A percentile compares a stretch with the other conserved stretches of the same genome.
Evolutionary conservation across 2,113 vertebrate species (phyloP).

Genomic region (Naja naja): DNA sequence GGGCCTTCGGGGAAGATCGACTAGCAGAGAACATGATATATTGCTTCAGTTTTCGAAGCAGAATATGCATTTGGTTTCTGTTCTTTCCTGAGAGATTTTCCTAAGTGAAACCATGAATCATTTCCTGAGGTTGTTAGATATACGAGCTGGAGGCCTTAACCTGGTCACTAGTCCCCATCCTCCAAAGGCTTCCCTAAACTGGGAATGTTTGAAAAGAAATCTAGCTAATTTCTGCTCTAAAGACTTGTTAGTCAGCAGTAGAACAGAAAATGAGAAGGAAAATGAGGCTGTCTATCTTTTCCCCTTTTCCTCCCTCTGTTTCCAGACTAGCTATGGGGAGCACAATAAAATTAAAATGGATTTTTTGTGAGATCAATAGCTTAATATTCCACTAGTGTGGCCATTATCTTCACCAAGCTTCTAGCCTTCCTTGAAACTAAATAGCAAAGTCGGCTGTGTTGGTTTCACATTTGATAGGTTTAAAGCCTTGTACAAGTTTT

Average conservation of each 20-base stretch:
- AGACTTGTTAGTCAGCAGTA: neutral
- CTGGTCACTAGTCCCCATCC: conserved; percentile 17
- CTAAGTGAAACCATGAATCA: conserved; percentile 48
- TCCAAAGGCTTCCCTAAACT: conserved; percentile 24
- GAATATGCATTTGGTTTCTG: conserved; percentile 23
- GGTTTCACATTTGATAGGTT: neutral
- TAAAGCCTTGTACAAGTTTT: neutral
- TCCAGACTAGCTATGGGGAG: neutral
- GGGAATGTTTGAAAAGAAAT: conserved; percentile 41
- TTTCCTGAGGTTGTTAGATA: conserved; percentile 40
- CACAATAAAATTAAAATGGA: neutral
- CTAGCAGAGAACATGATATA: conserved; percentile 34
- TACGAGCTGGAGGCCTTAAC: conserved; percentile 31
- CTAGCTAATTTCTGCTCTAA: neutral
- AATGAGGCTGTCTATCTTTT: neutral
- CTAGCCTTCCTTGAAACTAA: neutral
- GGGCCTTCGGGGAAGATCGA: conserved; percentile 34
- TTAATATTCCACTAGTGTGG: neutral
- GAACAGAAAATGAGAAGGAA: neutral
- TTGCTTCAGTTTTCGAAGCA: conserved; percentile 39
- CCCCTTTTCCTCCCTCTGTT: neutral
- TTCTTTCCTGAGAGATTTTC: conserved; percentile 46
- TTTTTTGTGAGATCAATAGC: neutral
- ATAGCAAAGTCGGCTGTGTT: neutral
- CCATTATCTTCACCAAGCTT: neutral